Evolutionary conservation across 2,113 vertebrate genomes (phyloP).

Genomic region (Labeo catla): DNA sequence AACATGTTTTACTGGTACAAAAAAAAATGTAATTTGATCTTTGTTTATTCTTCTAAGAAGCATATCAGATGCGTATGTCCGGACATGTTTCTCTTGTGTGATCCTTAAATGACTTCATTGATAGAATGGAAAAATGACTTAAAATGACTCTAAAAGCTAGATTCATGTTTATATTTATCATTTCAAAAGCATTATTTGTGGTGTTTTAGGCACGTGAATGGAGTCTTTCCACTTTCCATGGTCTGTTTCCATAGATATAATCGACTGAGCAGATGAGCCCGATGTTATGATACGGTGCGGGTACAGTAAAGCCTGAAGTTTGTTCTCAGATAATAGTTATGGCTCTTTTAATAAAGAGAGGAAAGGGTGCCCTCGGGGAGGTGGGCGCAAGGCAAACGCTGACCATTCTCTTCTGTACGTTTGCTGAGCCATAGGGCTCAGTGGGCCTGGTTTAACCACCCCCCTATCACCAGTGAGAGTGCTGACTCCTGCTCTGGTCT

Average conservation of each 20-base stretch:
- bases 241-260: neutral
- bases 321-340: constrained; percentile 18
- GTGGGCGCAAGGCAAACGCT: constrained; percentile 66
- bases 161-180: neutral
- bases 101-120: neutral
- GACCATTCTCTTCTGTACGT: constrained; percentile 74
- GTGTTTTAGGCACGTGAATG: neutral
- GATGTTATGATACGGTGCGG: constrained; percentile 36
- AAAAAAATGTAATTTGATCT: neutral
- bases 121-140: neutral
- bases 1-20: neutral
- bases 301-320: constrained; percentile 61
- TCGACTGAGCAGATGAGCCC: neutral
- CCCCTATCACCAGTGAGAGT: constrained; percentile 63
- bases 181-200: neutral
- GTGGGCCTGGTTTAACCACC: constrained; percentile 54
- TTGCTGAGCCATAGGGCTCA: constrained; percentile 78
- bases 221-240: neutral
- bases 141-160: neutral
- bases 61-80: constrained; percentile 7
- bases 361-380: constrained; percentile 13
- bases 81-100: neutral
- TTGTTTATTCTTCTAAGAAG: constrained; percentile 1
- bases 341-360: constrained; percentile 28
- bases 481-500: constrained; percentile 79